Base-by-base conservation (phyloP, 2,113 vertebrate species). In the Microcebus griseorufus region DNA sequence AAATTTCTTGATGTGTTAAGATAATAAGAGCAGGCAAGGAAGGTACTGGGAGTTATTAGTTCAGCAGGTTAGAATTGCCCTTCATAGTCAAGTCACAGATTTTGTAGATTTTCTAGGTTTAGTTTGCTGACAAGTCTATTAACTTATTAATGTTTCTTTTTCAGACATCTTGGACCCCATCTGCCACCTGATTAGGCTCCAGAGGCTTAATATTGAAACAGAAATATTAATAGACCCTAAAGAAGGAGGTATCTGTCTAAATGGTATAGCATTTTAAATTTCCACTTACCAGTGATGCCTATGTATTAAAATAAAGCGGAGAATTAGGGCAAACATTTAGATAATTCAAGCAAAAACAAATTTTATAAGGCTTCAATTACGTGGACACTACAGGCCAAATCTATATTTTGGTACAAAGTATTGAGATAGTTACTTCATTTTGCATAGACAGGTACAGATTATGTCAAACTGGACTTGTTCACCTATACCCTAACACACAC, bases 371-470 rank as follows among this genome's bases (percentile, higher is more conserved):
- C 23, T 93, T 32, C 29, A 89, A 55, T 89, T 89, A 85, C 45
- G 5, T 37, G 14, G 86, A 87, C 25, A 82, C 18, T 89, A 81
- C 42, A 70, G 23, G 86, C 14, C 32, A 93, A 82, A 90, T 87
- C 90, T 78, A 78, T 64, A 78, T 96, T 96, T 70, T 75, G 75
- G 39, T 53, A 93, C 3, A 64, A 93, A 93, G 51, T 69, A 90
- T 55, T 87, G 23, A 82, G 32, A 76, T 37, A 75, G 45, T 45
- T 55, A 73, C 32, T 73, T 85, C 22, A 55, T 95, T 83, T 73
- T 81, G 34, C 64, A 39, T 14, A 87, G n/a, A 75, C 18, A 51
- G 22, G 11, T 60, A 60, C 9, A 34, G 51, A 80, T 94, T 73
- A 81, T 94, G 34, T 69, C 87, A 90, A 37, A 78, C 20, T 17